phyloP scores from a whole-genome alignment of 2,797 vertebrate species.

The Allobates femoralis region DNA sequence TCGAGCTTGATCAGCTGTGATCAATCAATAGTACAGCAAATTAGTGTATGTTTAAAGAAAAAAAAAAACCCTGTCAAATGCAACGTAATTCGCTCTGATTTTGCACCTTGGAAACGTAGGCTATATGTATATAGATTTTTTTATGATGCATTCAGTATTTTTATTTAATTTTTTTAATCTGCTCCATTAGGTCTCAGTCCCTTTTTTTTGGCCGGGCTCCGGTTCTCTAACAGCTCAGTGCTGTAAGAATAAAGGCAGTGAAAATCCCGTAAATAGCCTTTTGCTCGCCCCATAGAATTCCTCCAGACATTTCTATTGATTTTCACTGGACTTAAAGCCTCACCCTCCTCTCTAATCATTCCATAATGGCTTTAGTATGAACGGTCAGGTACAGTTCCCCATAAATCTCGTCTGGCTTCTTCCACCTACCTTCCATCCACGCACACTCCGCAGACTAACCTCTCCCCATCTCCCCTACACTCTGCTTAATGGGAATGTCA shows the following conservation, averaged over 20 bases:
- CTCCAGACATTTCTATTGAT: slow-evolving; percentile 99
- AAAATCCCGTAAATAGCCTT: slow-evolving; percentile 81
- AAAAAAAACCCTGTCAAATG: too few relatives aligned
- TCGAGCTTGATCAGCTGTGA: not conserved
- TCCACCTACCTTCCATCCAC: slow-evolving; percentile 83
- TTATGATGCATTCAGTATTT: not conserved
- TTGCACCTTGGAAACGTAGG: too few relatives aligned
- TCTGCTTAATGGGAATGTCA: slow-evolving; percentile 42
- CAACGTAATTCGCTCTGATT: too few relatives aligned
- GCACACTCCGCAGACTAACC: slow-evolving; percentile 59
- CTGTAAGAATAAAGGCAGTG: slow-evolving; percentile 72
- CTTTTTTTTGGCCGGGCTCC: not conserved
- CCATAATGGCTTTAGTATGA: slow-evolving; percentile 99
- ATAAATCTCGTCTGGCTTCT: slow-evolving; percentile 96
- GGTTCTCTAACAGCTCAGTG: slow-evolving; percentile 47
- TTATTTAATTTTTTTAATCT: not conserved
- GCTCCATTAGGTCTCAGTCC: not conserved
- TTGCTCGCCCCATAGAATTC: slow-evolving; percentile 89
- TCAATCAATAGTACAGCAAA: not conserved
- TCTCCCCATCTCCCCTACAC: slow-evolving; percentile 37
- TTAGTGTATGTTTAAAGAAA: not conserved
- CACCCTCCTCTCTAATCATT: slow-evolving; percentile 99
- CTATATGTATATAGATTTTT: not conserved
- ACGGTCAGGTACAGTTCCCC: slow-evolving; percentile 97
- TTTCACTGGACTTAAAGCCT: slow-evolving; percentile 99